Evolutionary conservation across 2,797 vertebrate species (phyloP).

Genomic region (Setipinna tenuifilis): DNA sequence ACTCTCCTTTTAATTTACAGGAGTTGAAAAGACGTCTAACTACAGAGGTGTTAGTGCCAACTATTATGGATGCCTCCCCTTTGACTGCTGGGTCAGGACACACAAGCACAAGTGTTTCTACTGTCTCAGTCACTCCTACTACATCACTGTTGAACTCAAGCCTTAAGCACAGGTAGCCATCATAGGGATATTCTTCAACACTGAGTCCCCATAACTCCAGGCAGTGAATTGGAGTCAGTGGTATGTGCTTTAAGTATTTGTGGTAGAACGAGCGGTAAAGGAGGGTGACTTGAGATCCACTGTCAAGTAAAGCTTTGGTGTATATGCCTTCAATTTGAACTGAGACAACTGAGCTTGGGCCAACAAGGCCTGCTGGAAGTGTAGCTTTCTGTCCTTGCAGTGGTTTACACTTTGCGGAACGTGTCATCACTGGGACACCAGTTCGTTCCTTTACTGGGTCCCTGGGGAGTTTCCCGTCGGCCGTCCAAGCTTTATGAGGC

Average conservation of each 20-base stretch:
- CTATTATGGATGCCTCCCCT: conserved; percentile 34
- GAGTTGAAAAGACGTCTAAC: conserved; percentile 24
- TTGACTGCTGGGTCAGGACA: conserved; percentile 21
- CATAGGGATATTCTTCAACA: conserved; percentile 13
- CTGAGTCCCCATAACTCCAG: conserved; percentile 31
- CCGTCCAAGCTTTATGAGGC: not conserved
- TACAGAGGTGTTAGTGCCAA: conserved; percentile 45
- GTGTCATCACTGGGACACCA: not conserved
- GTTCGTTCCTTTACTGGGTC: not conserved
- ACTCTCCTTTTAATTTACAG: conserved; percentile 31
- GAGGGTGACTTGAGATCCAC: conserved; percentile 29
- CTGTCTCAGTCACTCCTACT: conserved; percentile 39
- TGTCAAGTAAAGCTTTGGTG: not conserved
- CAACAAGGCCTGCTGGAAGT: no score
- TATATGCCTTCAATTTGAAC: not conserved
- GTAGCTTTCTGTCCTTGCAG: no score
- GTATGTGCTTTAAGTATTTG: conserved; percentile 29
- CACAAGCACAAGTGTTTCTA: conserved; percentile 40
- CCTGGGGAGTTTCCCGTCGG: not conserved
- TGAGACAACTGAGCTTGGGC: no score
- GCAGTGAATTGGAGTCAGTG: conserved; percentile 18
- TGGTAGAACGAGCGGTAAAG: conserved; percentile 29
- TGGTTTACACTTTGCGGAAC: no score
- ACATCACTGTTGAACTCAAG: not conserved
- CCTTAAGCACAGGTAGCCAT: conserved; percentile 9